A percentile compares a stretch with the other conserved stretches of the same genome.
Conservation (phyloP, 2,797 vertebrate species). For the Anabas testudineus region DNA sequence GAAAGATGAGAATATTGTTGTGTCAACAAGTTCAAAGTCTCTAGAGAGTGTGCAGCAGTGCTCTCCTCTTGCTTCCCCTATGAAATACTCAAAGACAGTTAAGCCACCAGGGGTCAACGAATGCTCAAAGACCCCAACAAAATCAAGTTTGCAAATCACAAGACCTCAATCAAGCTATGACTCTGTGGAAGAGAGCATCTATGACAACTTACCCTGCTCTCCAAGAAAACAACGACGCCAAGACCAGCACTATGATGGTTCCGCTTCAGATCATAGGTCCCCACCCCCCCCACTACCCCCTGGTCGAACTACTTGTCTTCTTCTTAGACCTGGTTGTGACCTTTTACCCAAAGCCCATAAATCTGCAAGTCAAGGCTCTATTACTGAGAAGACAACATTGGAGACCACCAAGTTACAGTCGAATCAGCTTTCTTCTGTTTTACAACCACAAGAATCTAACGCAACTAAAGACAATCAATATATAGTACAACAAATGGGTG, state of each 20-base stretch:
- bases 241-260: conserved; percentile 76
- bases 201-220: conserved; percentile 79
- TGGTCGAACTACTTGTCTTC: conserved; percentile 87
- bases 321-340: conserved; percentile 81
- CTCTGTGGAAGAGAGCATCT: conserved; percentile 73
- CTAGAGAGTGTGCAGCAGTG: conserved; percentile 72
- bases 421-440: conserved; percentile 51
- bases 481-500: conserved; percentile 64
- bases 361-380: conserved; percentile 64
- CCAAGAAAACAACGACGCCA: conserved; percentile 80
- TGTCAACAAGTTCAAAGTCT: conserved; percentile 64
- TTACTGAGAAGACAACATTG: conserved; percentile 62
- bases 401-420: conserved; percentile 58
- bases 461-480: conserved; percentile 54
- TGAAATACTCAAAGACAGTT: conserved; percentile 82
- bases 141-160: conserved; percentile 67
- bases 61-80: conserved; percentile 79
- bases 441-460: conserved; percentile 73
- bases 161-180: conserved; percentile 67
- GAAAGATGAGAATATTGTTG: conserved; percentile 45
- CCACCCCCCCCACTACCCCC: conserved; percentile 85
- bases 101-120: conserved; percentile 78
- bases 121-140: conserved; percentile 76
- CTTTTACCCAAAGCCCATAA: conserved; percentile 69
- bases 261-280: conserved; percentile 68